Conservation (phyloP, 1,140 invertebrate species). For the Eurosta solidaginis region DNA sequence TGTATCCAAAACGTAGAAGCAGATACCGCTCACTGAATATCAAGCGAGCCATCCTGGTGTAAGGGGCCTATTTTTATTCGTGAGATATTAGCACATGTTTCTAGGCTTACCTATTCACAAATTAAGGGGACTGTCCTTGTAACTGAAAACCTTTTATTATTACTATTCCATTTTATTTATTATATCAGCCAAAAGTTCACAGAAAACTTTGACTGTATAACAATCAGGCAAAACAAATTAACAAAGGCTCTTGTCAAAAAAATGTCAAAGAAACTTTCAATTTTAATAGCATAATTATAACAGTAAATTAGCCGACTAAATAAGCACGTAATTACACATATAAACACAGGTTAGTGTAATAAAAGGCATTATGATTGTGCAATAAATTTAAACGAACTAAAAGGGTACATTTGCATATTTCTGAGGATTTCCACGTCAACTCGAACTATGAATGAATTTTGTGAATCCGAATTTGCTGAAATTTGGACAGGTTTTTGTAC, state of each 20-base stretch:
- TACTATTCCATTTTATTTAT: neutral
- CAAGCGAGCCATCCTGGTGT: no score
- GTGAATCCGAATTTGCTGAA: no score
- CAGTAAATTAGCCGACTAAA: conserved; percentile 7
- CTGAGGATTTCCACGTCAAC: neutral
- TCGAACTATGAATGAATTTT: neutral
- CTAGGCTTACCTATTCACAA: no score
- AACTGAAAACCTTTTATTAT: neutral
- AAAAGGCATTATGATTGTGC: neutral
- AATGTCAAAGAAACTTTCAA: neutral
- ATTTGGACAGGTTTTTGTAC: no score
- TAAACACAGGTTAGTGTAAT: no score
- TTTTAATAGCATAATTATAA: conserved; percentile 20
- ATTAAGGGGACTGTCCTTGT: neutral
- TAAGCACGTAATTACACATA: neutral
- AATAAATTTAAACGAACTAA: conserved; percentile 7
- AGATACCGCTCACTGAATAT: no score
- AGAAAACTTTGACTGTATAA: neutral
- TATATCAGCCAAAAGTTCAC: neutral
- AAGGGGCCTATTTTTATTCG: no score
- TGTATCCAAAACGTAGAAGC: no score
- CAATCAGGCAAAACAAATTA: conserved; percentile 13
- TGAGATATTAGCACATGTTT: no score
- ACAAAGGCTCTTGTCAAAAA: neutral
- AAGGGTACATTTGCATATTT: neutral